These are phyloP conservation scores for Dynastes grantii DNA, from an alignment of 2,888 invertebrate genomes.

Conservation along the genomic window DNA sequence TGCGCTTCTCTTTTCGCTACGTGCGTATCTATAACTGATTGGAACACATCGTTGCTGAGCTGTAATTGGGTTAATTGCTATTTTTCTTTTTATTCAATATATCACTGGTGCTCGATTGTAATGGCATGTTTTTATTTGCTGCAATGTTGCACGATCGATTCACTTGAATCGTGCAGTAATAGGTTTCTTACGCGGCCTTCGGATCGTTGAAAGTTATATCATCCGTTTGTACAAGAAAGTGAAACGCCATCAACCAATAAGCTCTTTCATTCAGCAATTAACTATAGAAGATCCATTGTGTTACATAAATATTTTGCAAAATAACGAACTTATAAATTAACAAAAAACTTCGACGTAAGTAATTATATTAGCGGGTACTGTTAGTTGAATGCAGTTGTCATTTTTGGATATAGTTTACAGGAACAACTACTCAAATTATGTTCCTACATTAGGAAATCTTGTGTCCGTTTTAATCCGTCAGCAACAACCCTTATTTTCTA, in stretches of 20 bases:
- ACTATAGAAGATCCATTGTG: neutral
- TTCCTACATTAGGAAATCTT: no score
- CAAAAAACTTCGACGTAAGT: no score
- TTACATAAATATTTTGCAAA: neutral
- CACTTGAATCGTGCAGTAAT: neutral
- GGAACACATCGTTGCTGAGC: neutral
- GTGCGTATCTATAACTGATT: no score
- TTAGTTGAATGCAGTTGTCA: no score
- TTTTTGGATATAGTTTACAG: no score
- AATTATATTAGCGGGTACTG: no score
- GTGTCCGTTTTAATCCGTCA: no score
- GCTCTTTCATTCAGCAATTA: neutral
- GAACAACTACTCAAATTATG: no score
- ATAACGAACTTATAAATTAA: no score
- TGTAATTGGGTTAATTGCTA: conserved; percentile 9
- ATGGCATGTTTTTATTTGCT: conserved; percentile 3
- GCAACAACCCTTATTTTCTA: no score
- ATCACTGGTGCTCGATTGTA: neutral
- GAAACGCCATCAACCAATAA: conserved; percentile 12
- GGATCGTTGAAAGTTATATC: conserved; percentile 57
- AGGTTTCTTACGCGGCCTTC: conserved; percentile 6
- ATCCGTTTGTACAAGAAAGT: conserved; percentile 26
- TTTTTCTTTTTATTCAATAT: neutral
- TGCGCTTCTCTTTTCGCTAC: no score
- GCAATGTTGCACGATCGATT: neutral